phyloP scores from a whole-genome alignment of 1,140 invertebrate genomes.

The Philaenus spumarius region DNA sequence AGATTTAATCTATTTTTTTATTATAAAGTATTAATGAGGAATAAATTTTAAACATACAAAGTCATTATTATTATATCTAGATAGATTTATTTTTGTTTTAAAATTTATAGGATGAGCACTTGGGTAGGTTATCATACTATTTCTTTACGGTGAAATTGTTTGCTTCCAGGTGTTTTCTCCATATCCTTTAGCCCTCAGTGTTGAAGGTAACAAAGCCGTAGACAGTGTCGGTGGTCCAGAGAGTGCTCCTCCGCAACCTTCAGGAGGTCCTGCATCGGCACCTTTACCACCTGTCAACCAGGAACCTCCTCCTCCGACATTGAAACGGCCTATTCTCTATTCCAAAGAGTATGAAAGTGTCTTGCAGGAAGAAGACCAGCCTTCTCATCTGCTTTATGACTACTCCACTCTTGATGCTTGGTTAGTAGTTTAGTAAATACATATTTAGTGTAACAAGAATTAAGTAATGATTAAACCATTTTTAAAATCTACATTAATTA shows the following conservation, averaged over 20 bases:
- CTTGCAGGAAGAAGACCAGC: slow-evolving; percentile 68
- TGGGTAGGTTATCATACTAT: no score
- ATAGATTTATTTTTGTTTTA: no score
- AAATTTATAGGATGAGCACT: no score
- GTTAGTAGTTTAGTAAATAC: slow-evolving; percentile 51
- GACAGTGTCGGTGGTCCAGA: slow-evolving; percentile 23
- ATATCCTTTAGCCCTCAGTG: slow-evolving; percentile 24
- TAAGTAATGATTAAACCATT: neutral
- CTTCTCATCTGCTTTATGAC: slow-evolving; percentile 78
- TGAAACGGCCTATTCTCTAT: slow-evolving; percentile 64
- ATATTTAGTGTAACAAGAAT: neutral
- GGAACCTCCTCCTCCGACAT: slow-evolving; percentile 29
- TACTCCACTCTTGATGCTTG: slow-evolving; percentile 78
- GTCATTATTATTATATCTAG: no score
- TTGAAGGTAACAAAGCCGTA: slow-evolving; percentile 12
- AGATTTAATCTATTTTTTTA: no score
- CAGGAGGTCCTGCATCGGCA: slow-evolving; percentile 29
- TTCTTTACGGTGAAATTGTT: no score
- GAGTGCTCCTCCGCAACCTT: slow-evolving; percentile 25
- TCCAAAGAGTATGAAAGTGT: slow-evolving; percentile 65
- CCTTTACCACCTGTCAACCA: slow-evolving; percentile 25
- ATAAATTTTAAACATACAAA: no score
- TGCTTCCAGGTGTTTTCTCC: slow-evolving; percentile 38
- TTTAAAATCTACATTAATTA: neutral
- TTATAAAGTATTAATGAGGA: no score